phyloP scores from a whole-genome alignment of 92 coral and sea anemone species.

The Porites lobata region DNA sequence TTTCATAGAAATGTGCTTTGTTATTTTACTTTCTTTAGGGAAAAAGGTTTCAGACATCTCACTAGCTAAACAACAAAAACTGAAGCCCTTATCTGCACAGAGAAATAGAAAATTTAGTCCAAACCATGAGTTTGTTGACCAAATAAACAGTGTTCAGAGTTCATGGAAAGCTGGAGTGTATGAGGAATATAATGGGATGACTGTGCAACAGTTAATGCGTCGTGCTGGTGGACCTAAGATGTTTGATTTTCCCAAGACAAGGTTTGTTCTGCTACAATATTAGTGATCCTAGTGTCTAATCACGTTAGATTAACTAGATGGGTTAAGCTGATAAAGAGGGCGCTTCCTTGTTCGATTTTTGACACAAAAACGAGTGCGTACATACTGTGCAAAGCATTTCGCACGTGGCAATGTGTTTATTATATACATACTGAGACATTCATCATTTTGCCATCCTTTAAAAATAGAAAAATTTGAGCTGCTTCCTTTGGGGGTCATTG shows the following conservation, averaged over 20 bases:
- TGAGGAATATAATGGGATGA: slow-evolving; percentile 67
- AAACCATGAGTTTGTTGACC: slow-evolving; percentile 50
- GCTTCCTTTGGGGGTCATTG: too few species aligned
- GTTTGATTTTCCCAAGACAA: slow-evolving; percentile 62
- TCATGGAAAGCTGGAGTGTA: slow-evolving; percentile 74
- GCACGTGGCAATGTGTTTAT: too few species aligned
- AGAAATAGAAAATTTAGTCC: slow-evolving; percentile 41
- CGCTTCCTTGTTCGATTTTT: too few species aligned
- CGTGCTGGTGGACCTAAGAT: slow-evolving; percentile 72
- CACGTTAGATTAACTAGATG: too few species aligned
- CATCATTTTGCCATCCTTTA: too few species aligned
- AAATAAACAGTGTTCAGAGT: slow-evolving; percentile 64
- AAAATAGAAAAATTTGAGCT: too few species aligned
- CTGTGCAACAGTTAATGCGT: slow-evolving; percentile 66
- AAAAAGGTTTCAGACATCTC: slow-evolving; percentile 47
- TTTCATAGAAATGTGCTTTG: not conserved
- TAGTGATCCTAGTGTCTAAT: too few species aligned
- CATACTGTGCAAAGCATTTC: too few species aligned
- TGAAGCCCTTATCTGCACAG: not conserved
- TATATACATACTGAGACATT: too few species aligned
- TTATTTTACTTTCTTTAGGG: slow-evolving; percentile 40
- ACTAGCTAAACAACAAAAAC: slow-evolving; percentile 39
- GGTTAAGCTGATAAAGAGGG: too few species aligned
- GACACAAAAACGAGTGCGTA: too few species aligned
- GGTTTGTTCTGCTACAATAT: slow-evolving; percentile 13